These are phyloP conservation scores for Boulengeromyrus knoepffleri DNA, from an alignment of 2,113 vertebrate genomes.

Conservation along the genomic window DNA sequence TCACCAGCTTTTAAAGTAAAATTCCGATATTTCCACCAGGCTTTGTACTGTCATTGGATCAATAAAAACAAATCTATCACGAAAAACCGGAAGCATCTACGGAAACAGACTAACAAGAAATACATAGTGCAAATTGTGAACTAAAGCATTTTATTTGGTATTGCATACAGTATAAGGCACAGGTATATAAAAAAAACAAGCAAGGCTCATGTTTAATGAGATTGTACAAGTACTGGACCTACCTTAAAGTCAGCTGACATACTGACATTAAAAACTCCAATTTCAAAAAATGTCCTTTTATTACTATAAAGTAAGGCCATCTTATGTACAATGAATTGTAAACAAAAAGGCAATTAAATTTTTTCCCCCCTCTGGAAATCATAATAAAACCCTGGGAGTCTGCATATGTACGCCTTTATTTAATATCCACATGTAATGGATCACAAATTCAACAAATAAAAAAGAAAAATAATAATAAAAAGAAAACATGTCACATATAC, in stretches of 20 bases:
- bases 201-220: conserved; percentile 23
- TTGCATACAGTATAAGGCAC: conserved; percentile 43
- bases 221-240: conserved; percentile 38
- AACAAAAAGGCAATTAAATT: neutral
- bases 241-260: conserved; percentile 34
- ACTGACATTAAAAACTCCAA: conserved; percentile 25
- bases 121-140: conserved; percentile 48
- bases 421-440: conserved; percentile 24
- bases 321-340: neutral
- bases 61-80: neutral
- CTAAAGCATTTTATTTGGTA: conserved; percentile 52
- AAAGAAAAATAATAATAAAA: conserved; percentile 20
- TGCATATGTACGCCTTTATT: conserved; percentile 29
- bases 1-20: neutral
- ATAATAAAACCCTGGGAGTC: conserved; percentile 20
- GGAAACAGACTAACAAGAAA: conserved; percentile 44
- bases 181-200: conserved; percentile 22
- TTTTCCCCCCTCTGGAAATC: neutral
- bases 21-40: neutral
- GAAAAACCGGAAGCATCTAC: conserved; percentile 13
- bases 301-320: neutral
- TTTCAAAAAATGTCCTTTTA: neutral
- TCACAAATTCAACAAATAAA: conserved; percentile 22
- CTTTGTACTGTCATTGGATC: neutral
- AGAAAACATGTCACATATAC: conserved; percentile 15